Evolutionary conservation across 2,888 invertebrate genomes (phyloP), one percentile per base, ranked within the genome.

Genomic region (Elysia crispata): DNA sequence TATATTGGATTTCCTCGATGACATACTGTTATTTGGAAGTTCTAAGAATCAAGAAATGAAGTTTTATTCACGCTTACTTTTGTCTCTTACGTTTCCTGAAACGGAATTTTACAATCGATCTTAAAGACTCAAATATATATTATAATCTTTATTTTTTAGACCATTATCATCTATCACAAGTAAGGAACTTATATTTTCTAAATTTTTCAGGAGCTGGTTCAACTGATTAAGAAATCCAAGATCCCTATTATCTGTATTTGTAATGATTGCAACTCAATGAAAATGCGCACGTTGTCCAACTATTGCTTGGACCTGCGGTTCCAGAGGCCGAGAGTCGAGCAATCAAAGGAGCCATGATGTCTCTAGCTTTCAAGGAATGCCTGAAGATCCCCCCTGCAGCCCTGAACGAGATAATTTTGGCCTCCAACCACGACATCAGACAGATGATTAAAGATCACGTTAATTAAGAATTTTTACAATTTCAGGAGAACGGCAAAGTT

Each of bases 241-340:
- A 91, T 92, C 23, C 92, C 92, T 0, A 89, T 92, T 69, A 91
- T 92, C 78, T 92, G 99, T 92, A 98, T 99, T 95, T 99, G 99
- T 93, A 99, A 99, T 91, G 99, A 99, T 93, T 94, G 98, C 67
- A 91, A 92, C 83, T 96, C 97, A 92, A 96, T 95, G 81, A 98
- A 98, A 93, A 97, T 99, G 93, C 94, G 98, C 79, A 96, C 97
- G 0, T 94, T 99, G 13, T 95, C 96, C 74, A 98, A 97, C 92
- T 96, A 99, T 92, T 98, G 98, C 91, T 98, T 95, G 91, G 99
- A 99, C 92, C 93, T 99, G 79, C 89, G 94, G 50, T 98, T 98
- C 92, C 94, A 93, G 85, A 95, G 95, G 86, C 99, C 99, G 0
- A 94, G 95, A 83, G 92, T 96, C 0, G 97, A 97, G 87, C 98